These are phyloP conservation scores for Periplaneta americana DNA, from an alignment of 1,140 invertebrate species.

Conservation along the genomic window DNA sequence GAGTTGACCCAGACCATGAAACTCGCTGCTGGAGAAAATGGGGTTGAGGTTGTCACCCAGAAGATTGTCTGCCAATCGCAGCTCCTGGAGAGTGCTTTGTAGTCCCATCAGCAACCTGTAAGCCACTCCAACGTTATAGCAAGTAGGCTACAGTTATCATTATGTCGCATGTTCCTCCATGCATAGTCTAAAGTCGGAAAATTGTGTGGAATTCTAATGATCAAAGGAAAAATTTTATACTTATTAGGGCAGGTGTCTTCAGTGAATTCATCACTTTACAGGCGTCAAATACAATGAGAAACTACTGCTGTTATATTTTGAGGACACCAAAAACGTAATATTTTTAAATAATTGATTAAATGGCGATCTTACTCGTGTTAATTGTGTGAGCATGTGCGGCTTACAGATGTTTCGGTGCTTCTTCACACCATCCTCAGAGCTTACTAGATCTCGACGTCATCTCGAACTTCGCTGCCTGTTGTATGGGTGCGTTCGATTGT, in stretches of 20 bases:
- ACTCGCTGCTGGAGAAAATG: constrained; percentile 79
- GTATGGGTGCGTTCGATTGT: too few relatives aligned
- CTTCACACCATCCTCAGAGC: too few relatives aligned
- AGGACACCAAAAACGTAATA: too few relatives aligned
- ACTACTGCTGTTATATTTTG: not conserved
- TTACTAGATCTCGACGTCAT: too few relatives aligned
- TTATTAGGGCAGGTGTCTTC: not conserved
- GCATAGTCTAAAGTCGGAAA: not conserved
- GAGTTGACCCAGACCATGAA: constrained; percentile 67
- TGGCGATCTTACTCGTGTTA: too few relatives aligned
- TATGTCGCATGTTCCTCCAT: not conserved
- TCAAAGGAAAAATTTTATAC: not conserved
- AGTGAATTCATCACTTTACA: not conserved
- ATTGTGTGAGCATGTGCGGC: too few relatives aligned
- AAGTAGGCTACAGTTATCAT: not conserved
- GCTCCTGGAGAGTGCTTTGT: constrained; percentile 56
- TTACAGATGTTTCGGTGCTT: too few relatives aligned
- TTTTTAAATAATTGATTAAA: too few relatives aligned
- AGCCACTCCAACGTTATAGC: not conserved
- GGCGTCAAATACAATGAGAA: not conserved
- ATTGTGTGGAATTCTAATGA: not conserved
- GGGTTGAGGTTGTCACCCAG: constrained; percentile 85
- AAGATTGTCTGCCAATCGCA: constrained; percentile 72
- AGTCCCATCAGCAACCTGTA: constrained; percentile 54
- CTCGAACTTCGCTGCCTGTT: too few relatives aligned